Percentiles rank a stretch among this genome's conserved stretches.
These are phyloP conservation scores for Bryconaethiops microstoma DNA, from an alignment of 2,797 vertebrate species.

Conservation along the genomic window DNA sequence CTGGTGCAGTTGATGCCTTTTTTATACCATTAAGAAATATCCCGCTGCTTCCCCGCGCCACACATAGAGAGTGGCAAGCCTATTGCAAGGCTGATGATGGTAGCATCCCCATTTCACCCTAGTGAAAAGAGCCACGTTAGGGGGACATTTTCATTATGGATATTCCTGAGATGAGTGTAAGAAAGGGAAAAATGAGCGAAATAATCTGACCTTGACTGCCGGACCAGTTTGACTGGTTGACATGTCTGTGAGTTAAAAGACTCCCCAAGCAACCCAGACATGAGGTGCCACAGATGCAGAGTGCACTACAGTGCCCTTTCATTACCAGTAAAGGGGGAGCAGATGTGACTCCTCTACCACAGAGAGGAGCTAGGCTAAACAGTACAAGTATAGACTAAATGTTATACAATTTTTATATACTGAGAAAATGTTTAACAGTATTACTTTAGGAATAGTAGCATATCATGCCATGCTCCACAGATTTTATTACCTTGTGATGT, in stretches of 20 bases:
- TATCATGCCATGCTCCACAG: no score
- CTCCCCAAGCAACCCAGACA: constrained; percentile 50
- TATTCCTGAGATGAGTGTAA: constrained; percentile 31
- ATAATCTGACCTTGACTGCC: constrained; percentile 56
- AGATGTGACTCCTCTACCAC: not conserved
- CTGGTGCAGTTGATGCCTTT: no score
- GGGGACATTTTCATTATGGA: constrained; percentile 51
- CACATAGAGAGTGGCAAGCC: constrained; percentile 41
- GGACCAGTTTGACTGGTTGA: constrained; percentile 48
- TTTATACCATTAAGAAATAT: no score
- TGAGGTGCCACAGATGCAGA: constrained; percentile 24
- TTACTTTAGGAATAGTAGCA: no score
- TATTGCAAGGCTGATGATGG: constrained; percentile 20
- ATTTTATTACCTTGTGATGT: no score
- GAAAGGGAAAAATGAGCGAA: constrained; percentile 23
- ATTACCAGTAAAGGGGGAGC: constrained; percentile 28
- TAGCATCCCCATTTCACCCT: constrained; percentile 44
- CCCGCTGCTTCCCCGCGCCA: no score
- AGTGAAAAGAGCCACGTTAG: constrained; percentile 50
- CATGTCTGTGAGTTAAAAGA: constrained; percentile 16
- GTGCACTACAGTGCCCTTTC: constrained; percentile 25
- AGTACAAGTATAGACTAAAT: not conserved
- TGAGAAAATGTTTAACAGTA: no score
- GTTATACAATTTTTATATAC: not conserved
- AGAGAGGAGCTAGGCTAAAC: not conserved